phyloP scores from a whole-genome alignment of 2,888 invertebrate genomes.

The Hydrotaea cyrtoneurina region DNA sequence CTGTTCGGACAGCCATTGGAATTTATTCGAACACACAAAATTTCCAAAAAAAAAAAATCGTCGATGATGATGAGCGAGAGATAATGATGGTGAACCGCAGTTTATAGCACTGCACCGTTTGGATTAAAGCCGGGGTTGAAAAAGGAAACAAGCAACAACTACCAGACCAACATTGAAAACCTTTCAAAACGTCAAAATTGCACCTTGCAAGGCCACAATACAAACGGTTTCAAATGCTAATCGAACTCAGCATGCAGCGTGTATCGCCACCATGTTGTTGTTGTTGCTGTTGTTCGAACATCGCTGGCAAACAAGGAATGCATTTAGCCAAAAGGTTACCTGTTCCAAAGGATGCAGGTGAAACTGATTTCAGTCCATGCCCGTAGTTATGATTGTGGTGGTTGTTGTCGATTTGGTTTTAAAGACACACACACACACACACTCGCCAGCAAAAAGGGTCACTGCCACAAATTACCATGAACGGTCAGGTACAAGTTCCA shows the following conservation, averaged over 20 bases:
- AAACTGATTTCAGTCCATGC: conserved; percentile 74
- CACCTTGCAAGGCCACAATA: conserved; percentile 74
- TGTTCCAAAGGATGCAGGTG: conserved; percentile 77
- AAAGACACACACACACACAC: not conserved
- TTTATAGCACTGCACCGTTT: conserved; percentile 38
- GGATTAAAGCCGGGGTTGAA: not conserved
- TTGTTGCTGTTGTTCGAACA: not conserved
- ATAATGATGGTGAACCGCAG: conserved; percentile 67
- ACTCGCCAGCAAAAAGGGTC: conserved; percentile 19
- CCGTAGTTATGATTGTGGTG: conserved; percentile 31
- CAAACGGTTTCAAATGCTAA: conserved; percentile 79
- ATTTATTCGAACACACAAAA: conserved; percentile 6
- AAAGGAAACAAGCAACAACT: not conserved
- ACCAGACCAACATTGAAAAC: conserved; percentile 14
- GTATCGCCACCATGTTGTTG: conserved; percentile 36
- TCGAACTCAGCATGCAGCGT: conserved; percentile 70
- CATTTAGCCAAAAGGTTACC: conserved; percentile 54
- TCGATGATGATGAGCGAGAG: conserved; percentile 53
- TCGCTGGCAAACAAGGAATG: conserved; percentile 1
- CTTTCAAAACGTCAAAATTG: conserved; percentile 71
- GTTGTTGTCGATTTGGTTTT: conserved; percentile 29
- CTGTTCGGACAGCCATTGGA: not conserved
- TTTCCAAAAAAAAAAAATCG: conserved; percentile 16
- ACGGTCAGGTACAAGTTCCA: not conserved
- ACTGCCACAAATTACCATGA: not conserved